phyloP scores from a whole-genome alignment of 23 tunicate species.

The Oikopleura vanhoeffeni region DNA sequence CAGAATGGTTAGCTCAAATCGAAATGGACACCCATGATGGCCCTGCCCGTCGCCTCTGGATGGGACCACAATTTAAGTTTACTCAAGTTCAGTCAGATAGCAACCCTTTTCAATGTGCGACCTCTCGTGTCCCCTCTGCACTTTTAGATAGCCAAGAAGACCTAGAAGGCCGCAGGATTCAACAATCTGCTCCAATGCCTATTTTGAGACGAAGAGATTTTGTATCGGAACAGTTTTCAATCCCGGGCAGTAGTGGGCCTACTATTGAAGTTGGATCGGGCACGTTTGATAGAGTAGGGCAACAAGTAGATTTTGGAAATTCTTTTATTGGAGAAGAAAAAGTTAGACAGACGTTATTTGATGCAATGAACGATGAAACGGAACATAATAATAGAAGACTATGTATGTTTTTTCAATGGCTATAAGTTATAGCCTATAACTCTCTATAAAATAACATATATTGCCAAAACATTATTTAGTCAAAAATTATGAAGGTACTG shows the following conservation, averaged over 20 bases:
- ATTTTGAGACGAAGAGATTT: too few relatives aligned
- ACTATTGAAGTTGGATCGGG: background rate
- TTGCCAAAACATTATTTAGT: too few relatives aligned
- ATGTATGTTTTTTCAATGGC: background rate
- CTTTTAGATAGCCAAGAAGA: background rate
- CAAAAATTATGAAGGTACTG: too few relatives aligned
- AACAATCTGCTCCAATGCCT: too few relatives aligned
- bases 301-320: background rate
- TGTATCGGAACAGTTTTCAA: background rate
- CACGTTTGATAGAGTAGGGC: background rate
- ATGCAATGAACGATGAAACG: background rate
- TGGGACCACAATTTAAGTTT: conserved; percentile 87
- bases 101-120: background rate
- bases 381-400: background rate
- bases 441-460: too few relatives aligned
- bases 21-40: conserved; percentile 83
- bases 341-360: background rate
- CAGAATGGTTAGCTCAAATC: conserved; percentile 22
- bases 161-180: too few relatives aligned
- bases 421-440: too few relatives aligned
- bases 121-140: background rate
- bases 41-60: conserved; percentile 76
- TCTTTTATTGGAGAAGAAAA: background rate
- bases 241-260: background rate
- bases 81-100: background rate